These are phyloP conservation scores for Zoanthus sociatus DNA, from an alignment of 92 coral and sea anemone species.

Conservation along the genomic window DNA sequence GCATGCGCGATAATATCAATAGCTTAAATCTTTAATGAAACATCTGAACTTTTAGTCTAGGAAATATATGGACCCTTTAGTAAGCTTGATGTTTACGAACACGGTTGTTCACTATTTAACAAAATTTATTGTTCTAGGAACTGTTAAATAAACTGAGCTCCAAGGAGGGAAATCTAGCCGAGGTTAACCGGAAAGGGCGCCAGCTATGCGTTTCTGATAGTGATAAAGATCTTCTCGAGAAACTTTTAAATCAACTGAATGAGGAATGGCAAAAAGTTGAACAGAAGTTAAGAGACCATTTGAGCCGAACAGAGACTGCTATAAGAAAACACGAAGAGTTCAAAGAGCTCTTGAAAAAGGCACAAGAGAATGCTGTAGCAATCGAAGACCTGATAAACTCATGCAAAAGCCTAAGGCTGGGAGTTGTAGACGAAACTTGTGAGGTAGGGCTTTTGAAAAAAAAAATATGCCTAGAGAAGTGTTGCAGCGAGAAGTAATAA, in stretches of 20 bases:
- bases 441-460: not conserved
- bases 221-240: conserved; percentile 54
- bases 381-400: conserved; percentile 62
- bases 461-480: too few relatives aligned
- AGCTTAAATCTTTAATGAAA: too few relatives aligned
- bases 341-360: conserved; percentile 63
- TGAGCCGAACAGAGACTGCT: conserved; percentile 56
- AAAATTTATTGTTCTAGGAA: conserved; percentile 56
- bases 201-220: conserved; percentile 42
- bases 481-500: too few relatives aligned
- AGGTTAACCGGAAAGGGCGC: conserved; percentile 46
- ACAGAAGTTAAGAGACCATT: conserved; percentile 55
- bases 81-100: too few relatives aligned
- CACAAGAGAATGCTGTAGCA: conserved; percentile 63
- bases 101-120: too few relatives aligned
- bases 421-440: conserved; percentile 16
- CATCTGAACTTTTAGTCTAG: too few relatives aligned
- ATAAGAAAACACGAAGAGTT: conserved; percentile 60
- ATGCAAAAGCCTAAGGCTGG: conserved; percentile 40
- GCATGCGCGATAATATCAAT: too few relatives aligned
- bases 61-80: too few relatives aligned
- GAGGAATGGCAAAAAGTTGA: conserved; percentile 71
- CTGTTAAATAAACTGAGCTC: conserved; percentile 60
- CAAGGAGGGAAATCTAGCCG: conserved; percentile 42
- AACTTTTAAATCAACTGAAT: conserved; percentile 51